Evolutionary conservation across 2,113 vertebrate species (phyloP).

Genomic region (Crotophaga sulcirostris): DNA sequence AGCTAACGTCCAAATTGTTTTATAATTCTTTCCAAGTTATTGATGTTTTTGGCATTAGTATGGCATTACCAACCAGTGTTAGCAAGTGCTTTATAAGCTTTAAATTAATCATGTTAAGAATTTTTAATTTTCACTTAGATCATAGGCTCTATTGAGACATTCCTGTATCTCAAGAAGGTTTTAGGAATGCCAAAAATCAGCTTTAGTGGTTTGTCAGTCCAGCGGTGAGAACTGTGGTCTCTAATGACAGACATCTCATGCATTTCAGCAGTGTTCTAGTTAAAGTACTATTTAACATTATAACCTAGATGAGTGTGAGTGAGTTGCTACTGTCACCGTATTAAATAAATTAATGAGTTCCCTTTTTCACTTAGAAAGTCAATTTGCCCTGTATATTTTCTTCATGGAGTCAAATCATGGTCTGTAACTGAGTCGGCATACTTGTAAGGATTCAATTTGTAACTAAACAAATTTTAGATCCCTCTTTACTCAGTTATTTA

Average conservation of each 20-base stretch:
- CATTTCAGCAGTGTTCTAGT: background rate
- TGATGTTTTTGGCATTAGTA: background rate
- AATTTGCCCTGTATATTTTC: background rate
- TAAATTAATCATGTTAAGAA: background rate
- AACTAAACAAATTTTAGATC: background rate
- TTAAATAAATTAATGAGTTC: background rate
- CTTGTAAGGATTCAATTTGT: background rate
- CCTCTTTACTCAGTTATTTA: background rate
- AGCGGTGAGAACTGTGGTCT: background rate
- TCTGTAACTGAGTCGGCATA: background rate
- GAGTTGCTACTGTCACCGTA: background rate
- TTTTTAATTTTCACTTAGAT: background rate
- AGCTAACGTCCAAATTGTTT: background rate
- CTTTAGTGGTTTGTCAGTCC: background rate
- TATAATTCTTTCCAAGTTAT: background rate
- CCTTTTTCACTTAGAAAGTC: background rate
- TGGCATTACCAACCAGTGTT: background rate
- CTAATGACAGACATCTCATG: background rate
- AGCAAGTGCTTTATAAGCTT: background rate
- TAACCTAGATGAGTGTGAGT: background rate
- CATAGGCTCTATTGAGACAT: background rate
- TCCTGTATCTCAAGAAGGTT: background rate
- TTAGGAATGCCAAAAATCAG: background rate
- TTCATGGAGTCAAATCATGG: background rate
- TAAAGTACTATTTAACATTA: background rate